Conservation (phyloP, 1,140 invertebrate genomes). For the Panagrolaimus sp. region DNA sequence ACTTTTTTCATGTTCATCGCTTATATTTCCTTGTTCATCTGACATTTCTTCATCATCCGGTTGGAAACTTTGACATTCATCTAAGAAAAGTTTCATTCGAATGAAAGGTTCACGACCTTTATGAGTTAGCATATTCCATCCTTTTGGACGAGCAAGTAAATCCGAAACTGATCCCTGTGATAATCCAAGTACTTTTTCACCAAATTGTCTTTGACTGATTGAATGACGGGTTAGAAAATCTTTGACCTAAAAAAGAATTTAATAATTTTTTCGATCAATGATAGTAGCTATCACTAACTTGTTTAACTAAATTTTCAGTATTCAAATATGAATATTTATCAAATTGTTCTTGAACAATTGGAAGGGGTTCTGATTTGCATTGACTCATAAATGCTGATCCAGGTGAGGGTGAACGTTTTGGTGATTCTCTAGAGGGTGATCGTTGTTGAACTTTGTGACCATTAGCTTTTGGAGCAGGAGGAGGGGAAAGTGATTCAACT, state of each 20-base stretch:
- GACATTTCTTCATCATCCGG: slow-evolving; percentile 92
- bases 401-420: slow-evolving; percentile 67
- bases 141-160: slow-evolving; percentile 84
- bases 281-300: slow-evolving; percentile 63
- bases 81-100: slow-evolving; percentile 93
- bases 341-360: slow-evolving; percentile 97
- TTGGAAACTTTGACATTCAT: slow-evolving; percentile 83
- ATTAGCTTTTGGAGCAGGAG: slow-evolving; percentile 38
- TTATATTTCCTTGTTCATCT: slow-evolving; percentile 61
- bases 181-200: slow-evolving; percentile 89
- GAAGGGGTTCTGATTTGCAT: slow-evolving; percentile 83
- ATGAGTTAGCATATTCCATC: slow-evolving; percentile 93
- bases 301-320: slow-evolving; percentile 94
- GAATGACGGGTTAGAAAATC: slow-evolving; percentile 95
- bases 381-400: slow-evolving; percentile 64
- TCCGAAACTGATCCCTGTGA: slow-evolving; percentile 88
- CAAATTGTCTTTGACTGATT: slow-evolving; percentile 94
- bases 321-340: slow-evolving; percentile 95
- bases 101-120: slow-evolving; percentile 94
- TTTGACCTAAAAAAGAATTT: slow-evolving; percentile 68
- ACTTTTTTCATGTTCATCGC: not conserved
- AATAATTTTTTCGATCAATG: not conserved
- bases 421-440: slow-evolving; percentile 76
- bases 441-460: slow-evolving; percentile 62
- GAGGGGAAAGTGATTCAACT: slow-evolving; percentile 23